A percentile compares a stretch with the other conserved stretches of the same genome.
Evolutionary conservation across 2,113 vertebrate species (phyloP).

Genomic region (Scophthalmus maximus): DNA sequence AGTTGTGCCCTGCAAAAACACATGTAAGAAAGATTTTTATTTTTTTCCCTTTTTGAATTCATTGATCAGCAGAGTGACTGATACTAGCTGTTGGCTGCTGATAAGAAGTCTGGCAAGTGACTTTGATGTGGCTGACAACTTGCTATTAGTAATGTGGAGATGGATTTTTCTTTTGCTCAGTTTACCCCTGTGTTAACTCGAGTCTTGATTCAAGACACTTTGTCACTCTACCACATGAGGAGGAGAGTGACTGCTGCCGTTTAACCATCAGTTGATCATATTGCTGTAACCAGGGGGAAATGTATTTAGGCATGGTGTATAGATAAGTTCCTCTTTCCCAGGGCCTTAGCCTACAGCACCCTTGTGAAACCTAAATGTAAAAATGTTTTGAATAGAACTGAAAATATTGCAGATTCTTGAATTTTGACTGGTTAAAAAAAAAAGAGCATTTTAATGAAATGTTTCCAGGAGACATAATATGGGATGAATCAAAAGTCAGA

Average conservation of each 20-base stretch:
- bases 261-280: constrained; percentile 38
- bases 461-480: not conserved
- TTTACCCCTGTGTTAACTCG: constrained; percentile 39
- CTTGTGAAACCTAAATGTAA: not conserved
- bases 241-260: not conserved
- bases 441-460: constrained; percentile 14
- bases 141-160: constrained; percentile 48
- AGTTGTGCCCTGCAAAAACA: constrained; percentile 28
- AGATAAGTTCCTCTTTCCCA: not conserved
- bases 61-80: constrained; percentile 46
- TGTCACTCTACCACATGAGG: constrained; percentile 22
- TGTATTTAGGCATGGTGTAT: constrained; percentile 17
- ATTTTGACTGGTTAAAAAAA: constrained; percentile 8
- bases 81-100: constrained; percentile 54
- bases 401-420: not conserved
- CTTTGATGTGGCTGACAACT: constrained; percentile 57
- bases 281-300: constrained; percentile 1
- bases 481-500: constrained; percentile 25
- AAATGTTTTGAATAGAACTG: not conserved
- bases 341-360: not conserved
- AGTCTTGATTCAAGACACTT: constrained; percentile 41
- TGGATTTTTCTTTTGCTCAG: constrained; percentile 57
- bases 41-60: constrained; percentile 46
- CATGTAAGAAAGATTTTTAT: constrained; percentile 33
- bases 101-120: constrained; percentile 48